Base-by-base conservation (phyloP, 2,113 vertebrate genomes). In the Nesogale talazaci region DNA sequence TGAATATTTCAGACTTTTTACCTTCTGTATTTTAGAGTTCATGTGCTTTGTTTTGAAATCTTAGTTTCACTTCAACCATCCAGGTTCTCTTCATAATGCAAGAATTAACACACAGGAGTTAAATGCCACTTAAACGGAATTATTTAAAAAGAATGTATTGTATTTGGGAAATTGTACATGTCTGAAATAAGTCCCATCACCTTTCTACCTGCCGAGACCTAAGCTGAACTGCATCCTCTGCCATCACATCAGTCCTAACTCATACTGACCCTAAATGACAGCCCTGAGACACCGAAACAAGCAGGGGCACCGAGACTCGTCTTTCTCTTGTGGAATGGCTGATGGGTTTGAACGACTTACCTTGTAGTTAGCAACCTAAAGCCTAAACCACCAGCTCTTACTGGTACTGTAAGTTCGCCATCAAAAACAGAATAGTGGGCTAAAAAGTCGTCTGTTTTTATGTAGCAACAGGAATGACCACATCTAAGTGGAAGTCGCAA, bases 391-490 rank as follows among this genome's bases (percentile, higher is more conserved):
- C 46, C 46, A 52, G 46, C 14, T 52, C 46, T 52, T 52, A 52
- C 46, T 72, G 40, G 77, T 91, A 59, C 69, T 90, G 1, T 86
- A 97, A 92, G 61, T 89, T 72, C 94, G 12, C 59, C 52, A 16
- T 95, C 67, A 94, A 96, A 95, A 95, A 93, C 83, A 83, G 88
- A 89, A 94, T 52, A 77, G 0, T 95, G 42, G 31, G 22, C 17
- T 83, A 75, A 96, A 96, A 94, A 92, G 11, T 2, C 86, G 74
- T 52, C 0, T 94, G 74, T 94, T 52, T 94, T 72, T 83, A 59
- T 34, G 6, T 74, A 27, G 31, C 38, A n/a, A 90, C 17, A 88
- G 76, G 82, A 94, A 34, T 31, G 27, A 7, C 9, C 79, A 56
- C n/a, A 74, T 86, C 75, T 95, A 23, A 31, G 14, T 2, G 7